Conservation (phyloP, 2,797 vertebrate species). For the Silurus lanzhouensis region DNA sequence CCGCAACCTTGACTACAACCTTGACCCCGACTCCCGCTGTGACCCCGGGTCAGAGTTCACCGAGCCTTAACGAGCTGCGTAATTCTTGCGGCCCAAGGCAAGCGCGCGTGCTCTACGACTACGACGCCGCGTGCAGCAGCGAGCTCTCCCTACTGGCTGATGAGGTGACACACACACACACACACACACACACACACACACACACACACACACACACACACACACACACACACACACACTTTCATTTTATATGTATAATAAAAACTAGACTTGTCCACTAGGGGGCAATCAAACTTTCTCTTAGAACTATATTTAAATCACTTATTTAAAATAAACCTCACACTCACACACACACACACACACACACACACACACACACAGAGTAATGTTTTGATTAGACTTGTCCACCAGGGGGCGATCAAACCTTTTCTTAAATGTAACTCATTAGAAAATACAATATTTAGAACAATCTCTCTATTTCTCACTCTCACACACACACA, state of each 20-base stretch:
- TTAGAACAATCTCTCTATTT: too few species aligned
- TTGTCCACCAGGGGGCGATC: too few species aligned
- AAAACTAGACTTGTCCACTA: neutral
- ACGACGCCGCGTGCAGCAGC: constrained; percentile 82
- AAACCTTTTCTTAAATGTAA: too few species aligned
- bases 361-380: too few species aligned
- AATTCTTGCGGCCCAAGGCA: constrained; percentile 76
- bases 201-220: neutral
- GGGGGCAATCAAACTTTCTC: neutral
- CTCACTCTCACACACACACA: too few species aligned
- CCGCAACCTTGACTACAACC: constrained; percentile 64
- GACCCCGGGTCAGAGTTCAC: constrained; percentile 70
- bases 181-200: neutral
- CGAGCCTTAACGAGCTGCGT: constrained; percentile 76
- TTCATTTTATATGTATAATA: neutral
- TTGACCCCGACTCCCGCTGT: constrained; percentile 72
- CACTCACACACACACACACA: too few species aligned
- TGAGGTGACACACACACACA: constrained; percentile 68
- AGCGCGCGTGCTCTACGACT: constrained; percentile 84
- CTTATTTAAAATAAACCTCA: too few species aligned
- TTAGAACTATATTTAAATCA: neutral
- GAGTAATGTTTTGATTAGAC: too few species aligned
- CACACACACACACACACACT: neutral
- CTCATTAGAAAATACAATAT: neutral
- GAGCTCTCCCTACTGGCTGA: constrained; percentile 84